Conservation (phyloP, 2,888 invertebrate species). For the Acrocera orbiculus region DNA sequence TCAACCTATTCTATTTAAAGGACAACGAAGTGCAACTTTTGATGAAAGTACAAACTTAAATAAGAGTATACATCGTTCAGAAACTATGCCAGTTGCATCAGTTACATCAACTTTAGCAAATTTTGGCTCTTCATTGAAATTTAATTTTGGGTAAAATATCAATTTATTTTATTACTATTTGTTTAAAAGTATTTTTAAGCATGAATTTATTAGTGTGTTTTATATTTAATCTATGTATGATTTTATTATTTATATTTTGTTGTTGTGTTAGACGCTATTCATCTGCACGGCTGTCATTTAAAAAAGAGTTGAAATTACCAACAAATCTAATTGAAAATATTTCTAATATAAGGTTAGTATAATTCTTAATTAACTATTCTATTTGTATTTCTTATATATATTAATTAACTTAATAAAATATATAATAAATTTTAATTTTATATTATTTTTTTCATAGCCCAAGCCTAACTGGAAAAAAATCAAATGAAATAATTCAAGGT, state of each 20-base stretch:
- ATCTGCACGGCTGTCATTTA: constrained; percentile 63
- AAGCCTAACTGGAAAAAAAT: constrained; percentile 69
- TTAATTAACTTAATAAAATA: not conserved
- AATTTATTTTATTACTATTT: no score
- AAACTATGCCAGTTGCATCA: constrained; percentile 54
- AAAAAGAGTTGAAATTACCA: constrained; percentile 63
- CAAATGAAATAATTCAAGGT: constrained; percentile 71
- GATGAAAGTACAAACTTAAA: constrained; percentile 35
- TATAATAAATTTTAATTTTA: not conserved
- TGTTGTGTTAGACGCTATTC: constrained; percentile 54
- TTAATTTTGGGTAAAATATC: constrained; percentile 59
- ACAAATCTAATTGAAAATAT: constrained; percentile 61
- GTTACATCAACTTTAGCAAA: constrained; percentile 63
- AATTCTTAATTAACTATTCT: not conserved
- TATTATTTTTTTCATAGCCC: constrained; percentile 37
- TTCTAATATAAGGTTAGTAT: constrained; percentile 54
- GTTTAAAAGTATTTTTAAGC: constrained; percentile 1
- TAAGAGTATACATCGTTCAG: constrained; percentile 45
- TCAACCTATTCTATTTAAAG: constrained; percentile 50
- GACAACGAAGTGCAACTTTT: constrained; percentile 38
- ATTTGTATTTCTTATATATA: not conserved
- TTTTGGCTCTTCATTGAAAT: constrained; percentile 63
- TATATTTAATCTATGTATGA: constrained; percentile 12
- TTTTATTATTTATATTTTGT: constrained; percentile 10
- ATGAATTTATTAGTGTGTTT: constrained; percentile 8